Percentiles rank a stretch among this genome's conserved stretches.
Conservation (phyloP, 2,113 vertebrate species). For the Calyptommatus sinebrachiatus region DNA sequence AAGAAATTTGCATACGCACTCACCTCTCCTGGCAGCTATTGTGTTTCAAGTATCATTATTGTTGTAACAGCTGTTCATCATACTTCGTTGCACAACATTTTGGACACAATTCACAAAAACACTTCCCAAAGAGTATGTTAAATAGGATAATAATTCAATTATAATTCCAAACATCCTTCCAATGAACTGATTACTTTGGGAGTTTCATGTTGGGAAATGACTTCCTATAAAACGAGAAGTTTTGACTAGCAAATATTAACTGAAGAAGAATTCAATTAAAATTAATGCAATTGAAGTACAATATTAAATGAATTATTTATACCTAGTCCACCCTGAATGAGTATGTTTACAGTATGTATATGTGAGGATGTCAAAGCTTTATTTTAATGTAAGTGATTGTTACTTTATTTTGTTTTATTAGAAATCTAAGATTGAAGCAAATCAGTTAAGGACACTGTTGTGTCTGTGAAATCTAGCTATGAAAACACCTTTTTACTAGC, state of each 20-base stretch:
- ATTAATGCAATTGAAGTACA: conserved; percentile 56
- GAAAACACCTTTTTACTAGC: not conserved
- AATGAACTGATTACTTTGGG: conserved; percentile 37
- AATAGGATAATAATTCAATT: conserved; percentile 44
- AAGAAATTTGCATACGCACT: too few species aligned
- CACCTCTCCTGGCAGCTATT: too few species aligned
- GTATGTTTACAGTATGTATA: conserved; percentile 29
- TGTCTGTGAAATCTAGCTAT: not conserved
- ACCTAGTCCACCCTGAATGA: conserved; percentile 23
- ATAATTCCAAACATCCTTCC: conserved; percentile 36
- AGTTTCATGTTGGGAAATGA: conserved; percentile 39
- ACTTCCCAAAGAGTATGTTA: conserved; percentile 38
- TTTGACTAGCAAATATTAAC: conserved; percentile 47
- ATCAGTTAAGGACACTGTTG: not conserved
- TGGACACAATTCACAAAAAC: conserved; percentile 44
- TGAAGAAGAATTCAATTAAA: conserved; percentile 57
- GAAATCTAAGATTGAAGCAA: conserved; percentile 2
- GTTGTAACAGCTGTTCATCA: not conserved
- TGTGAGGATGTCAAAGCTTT: not conserved
- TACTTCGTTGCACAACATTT: conserved; percentile 17
- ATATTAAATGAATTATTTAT: conserved; percentile 61
- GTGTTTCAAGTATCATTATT: not conserved
- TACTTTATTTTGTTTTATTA: not conserved
- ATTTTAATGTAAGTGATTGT: conserved; percentile 17
- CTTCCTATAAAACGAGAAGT: conserved; percentile 40